Percentiles rank a stretch among this genome's conserved stretches.
phyloP scores from a whole-genome alignment of 2,113 vertebrate species.

The Rhea pennata region DNA sequence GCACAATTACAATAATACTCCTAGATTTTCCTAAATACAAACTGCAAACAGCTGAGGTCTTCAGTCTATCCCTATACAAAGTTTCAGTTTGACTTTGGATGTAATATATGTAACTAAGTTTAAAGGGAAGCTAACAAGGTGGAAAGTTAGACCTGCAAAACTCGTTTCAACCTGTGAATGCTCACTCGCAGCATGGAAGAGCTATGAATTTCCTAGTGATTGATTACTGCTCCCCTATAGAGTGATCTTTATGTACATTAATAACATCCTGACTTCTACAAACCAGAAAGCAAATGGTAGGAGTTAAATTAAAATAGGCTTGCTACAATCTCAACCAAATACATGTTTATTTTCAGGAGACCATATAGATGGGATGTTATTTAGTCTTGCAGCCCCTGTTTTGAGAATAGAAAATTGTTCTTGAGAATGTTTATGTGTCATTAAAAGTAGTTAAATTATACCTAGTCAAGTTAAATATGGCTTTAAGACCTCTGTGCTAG shows the following conservation, averaged over 20 bases:
- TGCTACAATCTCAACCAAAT: neutral
- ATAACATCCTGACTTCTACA: neutral
- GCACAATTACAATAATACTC: neutral
- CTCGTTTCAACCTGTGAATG: neutral
- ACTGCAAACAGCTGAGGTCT: neutral
- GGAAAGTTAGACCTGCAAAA: neutral
- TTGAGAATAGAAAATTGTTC: neutral
- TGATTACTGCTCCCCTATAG: neutral
- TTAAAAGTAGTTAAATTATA: neutral
- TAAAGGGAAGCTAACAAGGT: neutral
- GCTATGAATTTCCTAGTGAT: neutral
- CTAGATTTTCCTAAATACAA: neutral
- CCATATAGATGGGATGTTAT: neutral
- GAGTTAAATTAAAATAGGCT: neutral
- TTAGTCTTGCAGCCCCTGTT: neutral
- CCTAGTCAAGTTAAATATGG: neutral
- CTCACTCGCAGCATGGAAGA: neutral
- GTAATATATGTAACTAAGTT: neutral
- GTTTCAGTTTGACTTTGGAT: constrained; percentile 14
- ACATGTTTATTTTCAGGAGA: neutral
- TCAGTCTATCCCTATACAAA: neutral
- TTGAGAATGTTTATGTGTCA: neutral
- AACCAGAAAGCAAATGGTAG: neutral
- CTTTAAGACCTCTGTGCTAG: neutral
- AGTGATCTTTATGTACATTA: neutral